Evolutionary conservation across 2,888 invertebrate species (phyloP).

Genomic region (Patella depressa): DNA sequence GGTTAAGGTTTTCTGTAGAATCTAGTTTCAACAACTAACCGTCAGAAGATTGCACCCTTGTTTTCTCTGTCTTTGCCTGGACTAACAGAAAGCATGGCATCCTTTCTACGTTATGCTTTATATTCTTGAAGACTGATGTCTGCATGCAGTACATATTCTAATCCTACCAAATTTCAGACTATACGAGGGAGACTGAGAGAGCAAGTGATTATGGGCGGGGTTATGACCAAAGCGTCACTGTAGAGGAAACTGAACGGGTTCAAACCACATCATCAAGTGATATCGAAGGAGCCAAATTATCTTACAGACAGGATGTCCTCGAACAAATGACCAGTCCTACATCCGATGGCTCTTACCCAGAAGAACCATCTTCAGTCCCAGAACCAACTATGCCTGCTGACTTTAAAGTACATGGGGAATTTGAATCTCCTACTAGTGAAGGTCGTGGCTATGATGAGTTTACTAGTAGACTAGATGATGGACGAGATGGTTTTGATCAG

Average conservation of each 20-base stretch:
- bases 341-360: conserved; percentile 41
- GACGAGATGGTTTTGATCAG: neutral
- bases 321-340: conserved; percentile 37
- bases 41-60: no score
- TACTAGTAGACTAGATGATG: neutral
- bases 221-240: neutral
- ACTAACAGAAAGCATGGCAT: neutral
- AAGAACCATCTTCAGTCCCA: conserved; percentile 45
- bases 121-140: conserved; percentile 1
- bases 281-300: conserved; percentile 7
- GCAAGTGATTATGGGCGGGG: neutral
- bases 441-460: conserved; percentile 7
- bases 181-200: conserved; percentile 8
- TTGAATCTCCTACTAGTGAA: conserved; percentile 5
- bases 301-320: conserved; percentile 7
- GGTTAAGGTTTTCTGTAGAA: no score
- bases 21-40: no score
- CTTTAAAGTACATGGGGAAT: conserved; percentile 20
- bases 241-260: neutral
- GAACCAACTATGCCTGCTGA: conserved; percentile 43
- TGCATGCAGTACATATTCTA: conserved; percentile 7
- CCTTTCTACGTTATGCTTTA: neutral
- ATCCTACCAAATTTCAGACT: conserved; percentile 10
- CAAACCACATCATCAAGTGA: neutral
- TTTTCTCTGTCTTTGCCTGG: no score